These are phyloP conservation scores for Tympanoctomys barrerae DNA, from an alignment of 2,797 vertebrate species.

Conservation along the genomic window DNA sequence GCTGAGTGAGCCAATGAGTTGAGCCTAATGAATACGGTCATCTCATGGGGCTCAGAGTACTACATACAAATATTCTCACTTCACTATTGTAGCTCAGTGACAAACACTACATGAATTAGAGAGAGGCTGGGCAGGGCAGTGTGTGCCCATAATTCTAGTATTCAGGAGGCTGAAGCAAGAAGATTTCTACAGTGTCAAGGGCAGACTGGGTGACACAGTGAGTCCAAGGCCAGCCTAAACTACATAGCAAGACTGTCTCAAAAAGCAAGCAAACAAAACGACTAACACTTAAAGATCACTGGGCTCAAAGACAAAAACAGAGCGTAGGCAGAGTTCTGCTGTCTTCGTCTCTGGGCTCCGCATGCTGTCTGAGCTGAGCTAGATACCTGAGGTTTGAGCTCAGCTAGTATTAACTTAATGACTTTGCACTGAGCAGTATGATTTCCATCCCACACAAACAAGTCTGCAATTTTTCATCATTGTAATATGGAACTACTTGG, in stretches of 20 bases:
- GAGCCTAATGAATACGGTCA: background rate
- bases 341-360: background rate
- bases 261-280: background rate
- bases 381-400: background rate
- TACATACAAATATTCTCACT: background rate
- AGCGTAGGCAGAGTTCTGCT: background rate
- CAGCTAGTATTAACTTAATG: background rate
- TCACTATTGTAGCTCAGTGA: background rate
- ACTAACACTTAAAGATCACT: constrained; percentile 9
- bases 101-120: background rate
- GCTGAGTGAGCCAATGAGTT: background rate
- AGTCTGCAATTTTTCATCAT: background rate
- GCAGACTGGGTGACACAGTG: background rate
- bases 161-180: background rate
- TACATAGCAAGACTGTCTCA: background rate
- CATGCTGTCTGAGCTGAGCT: background rate
- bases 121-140: background rate
- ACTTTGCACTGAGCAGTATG: background rate
- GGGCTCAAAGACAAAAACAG: background rate
- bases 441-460: background rate
- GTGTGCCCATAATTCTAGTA: background rate
- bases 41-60: background rate
- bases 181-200: background rate
- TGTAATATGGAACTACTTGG: background rate
- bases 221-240: background rate